phyloP scores from a whole-genome alignment of 1,140 invertebrate genomes.

The Cherax destructor region DNA sequence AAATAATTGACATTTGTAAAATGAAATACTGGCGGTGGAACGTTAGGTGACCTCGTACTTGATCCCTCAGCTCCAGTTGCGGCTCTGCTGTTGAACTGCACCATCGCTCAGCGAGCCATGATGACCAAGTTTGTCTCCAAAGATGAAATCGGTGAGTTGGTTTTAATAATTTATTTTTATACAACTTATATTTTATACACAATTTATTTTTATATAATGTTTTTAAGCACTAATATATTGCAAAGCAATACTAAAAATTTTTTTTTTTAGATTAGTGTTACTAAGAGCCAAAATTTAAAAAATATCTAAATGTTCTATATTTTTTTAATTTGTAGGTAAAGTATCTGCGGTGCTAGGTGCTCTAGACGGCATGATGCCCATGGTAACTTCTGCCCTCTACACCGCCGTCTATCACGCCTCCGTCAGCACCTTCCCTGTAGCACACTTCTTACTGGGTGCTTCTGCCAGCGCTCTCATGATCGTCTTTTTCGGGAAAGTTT shows the following conservation, averaged over 20 bases:
- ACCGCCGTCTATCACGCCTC: conserved; percentile 69
- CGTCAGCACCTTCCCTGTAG: conserved; percentile 65
- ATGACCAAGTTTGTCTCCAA: conserved; percentile 54
- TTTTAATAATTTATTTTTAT: neutral
- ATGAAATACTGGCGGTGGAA: neutral
- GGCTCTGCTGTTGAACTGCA: conserved; percentile 47
- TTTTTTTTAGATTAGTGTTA: no score
- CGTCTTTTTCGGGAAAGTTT: conserved; percentile 64
- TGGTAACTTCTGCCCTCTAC: conserved; percentile 67
- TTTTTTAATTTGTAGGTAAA: conserved; percentile 38
- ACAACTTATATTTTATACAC: neutral
- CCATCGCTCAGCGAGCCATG: conserved; percentile 61
- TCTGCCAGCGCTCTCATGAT: conserved; percentile 60
- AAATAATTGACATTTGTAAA: neutral
- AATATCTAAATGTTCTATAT: neutral
- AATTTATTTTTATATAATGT: neutral
- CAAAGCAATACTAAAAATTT: no score
- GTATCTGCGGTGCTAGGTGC: conserved; percentile 70
- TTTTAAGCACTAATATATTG: neutral
- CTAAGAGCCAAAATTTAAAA: no score
- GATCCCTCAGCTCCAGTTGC: conserved; percentile 38
- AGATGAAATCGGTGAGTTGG: conserved; percentile 54
- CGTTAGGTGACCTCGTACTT: neutral
- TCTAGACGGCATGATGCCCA: conserved; percentile 71
- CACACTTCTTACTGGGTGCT: conserved; percentile 68